phyloP scores from a whole-genome alignment of 2,888 invertebrate genomes.

The Latrodectus hesperus region DNA sequence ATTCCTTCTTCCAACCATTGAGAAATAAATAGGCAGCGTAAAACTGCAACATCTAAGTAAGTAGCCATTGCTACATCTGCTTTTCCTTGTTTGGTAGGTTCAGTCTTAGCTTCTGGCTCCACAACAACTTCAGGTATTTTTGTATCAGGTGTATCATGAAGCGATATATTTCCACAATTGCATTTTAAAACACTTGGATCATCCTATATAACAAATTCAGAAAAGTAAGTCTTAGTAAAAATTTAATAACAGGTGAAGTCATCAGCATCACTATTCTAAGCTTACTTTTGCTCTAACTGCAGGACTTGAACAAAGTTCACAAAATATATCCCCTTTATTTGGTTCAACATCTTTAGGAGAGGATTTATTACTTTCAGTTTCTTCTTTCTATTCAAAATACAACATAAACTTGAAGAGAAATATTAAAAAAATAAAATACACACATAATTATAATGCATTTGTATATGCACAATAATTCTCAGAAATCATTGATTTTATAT shows the following conservation, averaged over 20 bases:
- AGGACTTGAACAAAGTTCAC: conserved; percentile 48
- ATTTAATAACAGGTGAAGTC: not conserved
- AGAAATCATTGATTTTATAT: too few species aligned
- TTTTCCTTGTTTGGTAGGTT: conserved; percentile 15
- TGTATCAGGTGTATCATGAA: conserved; percentile 26
- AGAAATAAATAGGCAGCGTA: conserved; percentile 94
- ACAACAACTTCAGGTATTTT: conserved; percentile 15
- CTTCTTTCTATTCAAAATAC: conserved; percentile 39
- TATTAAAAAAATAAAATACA: not conserved
- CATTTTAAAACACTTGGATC: conserved; percentile 51
- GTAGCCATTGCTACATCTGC: conserved; percentile 82
- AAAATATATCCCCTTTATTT: conserved; percentile 46
- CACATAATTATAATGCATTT: not conserved
- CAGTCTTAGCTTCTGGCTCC: conserved; percentile 1
- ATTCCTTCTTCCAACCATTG: conserved; percentile 99
- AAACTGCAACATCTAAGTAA: conserved; percentile 95
- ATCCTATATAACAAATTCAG: conserved; percentile 12
- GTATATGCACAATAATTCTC: too few species aligned
- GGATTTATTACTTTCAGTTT: conserved; percentile 58
- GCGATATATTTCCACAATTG: conserved; percentile 46
- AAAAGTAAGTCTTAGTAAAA: not conserved
- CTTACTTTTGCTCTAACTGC: conserved; percentile 36
- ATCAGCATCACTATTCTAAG: not conserved
- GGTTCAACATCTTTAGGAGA: conserved; percentile 42
- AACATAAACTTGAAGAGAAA: not conserved